These are phyloP conservation scores for Tetragonisca angustula DNA, from an alignment of 2,888 invertebrate species.

Conservation along the genomic window DNA sequence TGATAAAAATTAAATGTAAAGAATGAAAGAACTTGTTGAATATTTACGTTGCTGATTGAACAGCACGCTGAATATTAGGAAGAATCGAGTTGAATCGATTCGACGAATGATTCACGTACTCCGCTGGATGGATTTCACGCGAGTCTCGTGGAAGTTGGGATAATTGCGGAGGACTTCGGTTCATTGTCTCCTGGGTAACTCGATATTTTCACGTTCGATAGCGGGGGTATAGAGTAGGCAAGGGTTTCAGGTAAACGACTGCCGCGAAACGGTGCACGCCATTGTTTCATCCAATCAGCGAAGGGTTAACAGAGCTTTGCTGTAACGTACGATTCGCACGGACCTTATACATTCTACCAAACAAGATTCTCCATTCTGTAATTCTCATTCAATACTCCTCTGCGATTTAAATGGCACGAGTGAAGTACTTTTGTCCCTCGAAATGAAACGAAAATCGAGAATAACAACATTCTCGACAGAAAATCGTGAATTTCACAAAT, in stretches of 20 bases:
- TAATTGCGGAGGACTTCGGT: not conserved
- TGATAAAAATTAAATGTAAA: no score
- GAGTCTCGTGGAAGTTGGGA: conserved; percentile 2
- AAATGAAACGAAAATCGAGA: no score
- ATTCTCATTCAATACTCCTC: no score
- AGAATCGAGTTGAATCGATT: not conserved
- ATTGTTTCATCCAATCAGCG: conserved; percentile 19
- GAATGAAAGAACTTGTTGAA: no score
- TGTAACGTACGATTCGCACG: not conserved
- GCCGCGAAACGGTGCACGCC: not conserved
- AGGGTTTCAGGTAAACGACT: conserved; percentile 36
- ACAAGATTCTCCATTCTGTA: no score
- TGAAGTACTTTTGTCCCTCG: no score
- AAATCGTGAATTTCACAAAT: no score
- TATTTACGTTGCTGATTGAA: not conserved
- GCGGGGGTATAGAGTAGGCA: not conserved
- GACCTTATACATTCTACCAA: no score
- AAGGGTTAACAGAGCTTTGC: conserved; percentile 7
- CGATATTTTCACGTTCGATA: conserved; percentile 35
- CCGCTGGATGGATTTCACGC: not conserved
- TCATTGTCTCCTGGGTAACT: conserved; percentile 27
- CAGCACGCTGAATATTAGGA: no score
- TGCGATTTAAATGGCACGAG: no score
- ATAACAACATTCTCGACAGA: no score
- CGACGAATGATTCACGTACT: not conserved